These are phyloP conservation scores for Criorhina ranunculi DNA, from an alignment of 2,888 invertebrate genomes.

Conservation along the genomic window DNA sequence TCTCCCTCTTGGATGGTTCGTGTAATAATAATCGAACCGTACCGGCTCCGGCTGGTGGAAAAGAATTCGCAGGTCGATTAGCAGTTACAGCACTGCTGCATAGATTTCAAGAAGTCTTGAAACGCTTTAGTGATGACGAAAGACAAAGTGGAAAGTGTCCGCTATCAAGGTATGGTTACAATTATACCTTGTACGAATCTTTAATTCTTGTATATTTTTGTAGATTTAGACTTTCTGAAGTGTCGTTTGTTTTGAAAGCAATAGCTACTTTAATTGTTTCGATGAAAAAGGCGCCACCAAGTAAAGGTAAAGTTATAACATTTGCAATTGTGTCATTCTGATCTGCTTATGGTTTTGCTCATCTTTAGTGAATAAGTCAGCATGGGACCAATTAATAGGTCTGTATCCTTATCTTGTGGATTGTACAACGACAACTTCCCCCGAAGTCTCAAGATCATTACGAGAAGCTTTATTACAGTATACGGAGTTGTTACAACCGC, in stretches of 20 bases:
- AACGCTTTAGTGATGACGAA: slow-evolving; percentile 94
- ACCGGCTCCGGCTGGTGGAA: slow-evolving; percentile 81
- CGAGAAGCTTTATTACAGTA: slow-evolving; percentile 95
- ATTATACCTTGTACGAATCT: slow-evolving; percentile 8
- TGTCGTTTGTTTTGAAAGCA: slow-evolving; percentile 97
- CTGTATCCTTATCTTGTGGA: slow-evolving; percentile 96
- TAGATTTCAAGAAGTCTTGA: slow-evolving; percentile 96
- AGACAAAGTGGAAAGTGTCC: slow-evolving; percentile 93
- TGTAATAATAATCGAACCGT: slow-evolving; percentile 84
- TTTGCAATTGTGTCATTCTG: not conserved
- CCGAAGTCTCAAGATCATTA: slow-evolving; percentile 91
- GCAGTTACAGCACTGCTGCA: slow-evolving; percentile 97
- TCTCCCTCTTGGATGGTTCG: slow-evolving; percentile 92
- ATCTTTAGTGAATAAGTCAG: slow-evolving; percentile 90
- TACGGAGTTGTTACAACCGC: slow-evolving; percentile 91
- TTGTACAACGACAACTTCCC: slow-evolving; percentile 92
- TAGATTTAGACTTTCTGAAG: slow-evolving; percentile 96
- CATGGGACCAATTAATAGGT: slow-evolving; percentile 96
- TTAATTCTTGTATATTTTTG: slow-evolving; percentile 30
- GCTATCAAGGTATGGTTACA: slow-evolving; percentile 88
- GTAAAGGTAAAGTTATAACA: slow-evolving; percentile 87
- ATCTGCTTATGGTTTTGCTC: too few relatives aligned
- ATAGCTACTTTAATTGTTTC: slow-evolving; percentile 96
- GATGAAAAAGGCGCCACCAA: slow-evolving; percentile 95
- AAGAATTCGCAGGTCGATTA: slow-evolving; percentile 89